Base-by-base conservation (phyloP, 2,888 invertebrate genomes). In the Plebejus argus region DNA sequence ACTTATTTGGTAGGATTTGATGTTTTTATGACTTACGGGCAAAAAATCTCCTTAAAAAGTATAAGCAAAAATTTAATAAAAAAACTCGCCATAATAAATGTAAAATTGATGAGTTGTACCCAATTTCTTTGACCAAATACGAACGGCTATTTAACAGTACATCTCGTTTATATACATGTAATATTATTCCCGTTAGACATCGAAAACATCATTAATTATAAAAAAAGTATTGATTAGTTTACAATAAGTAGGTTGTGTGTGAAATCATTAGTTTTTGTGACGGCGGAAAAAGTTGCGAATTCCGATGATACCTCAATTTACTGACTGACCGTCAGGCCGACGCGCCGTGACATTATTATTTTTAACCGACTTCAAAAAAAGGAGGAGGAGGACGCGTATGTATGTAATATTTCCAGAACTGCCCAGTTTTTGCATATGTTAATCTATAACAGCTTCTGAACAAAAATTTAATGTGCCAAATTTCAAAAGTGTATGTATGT, bases 121-220 rank as follows among this genome's bases (percentile, higher is more conserved):
- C 71, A 71, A 71, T 71, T 71, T 39, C 28, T 15, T 39, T 71
- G 71, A 39, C 71, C 71, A 39, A 71, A 71, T 71, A 71, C 39
- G 39, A 39, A 39, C 33, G 8, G 33, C 35, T 70, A n/a, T 35
- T 71, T 71, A 39, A 71, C 71, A 71, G 71, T 71, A 71, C 71
- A 71, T 71, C 71, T 39, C 39, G 39, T 71, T 71, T 71, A n/a
- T 71, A n/a, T 10, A 70, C 35, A 39, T 39, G 28, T 35, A 35
- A 71, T 71, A 39, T 39, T 18, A 71, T 39, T 71, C 71, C 71
- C 71, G 71, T 71, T 71, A 71, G 71, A 35, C 35, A n/a, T 39
- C n/a, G 39, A 39, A 39, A 71, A 71, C 39, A 39, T 35, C 35
- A 71, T 71, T 71, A 71, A 71, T 71, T 71, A 39, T 39, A 39